A percentile compares a stretch with the other conserved stretches of the same genome.
These are phyloP conservation scores for Priocnemis perturbator DNA, from an alignment of 2,888 invertebrate species.

Conservation along the genomic window DNA sequence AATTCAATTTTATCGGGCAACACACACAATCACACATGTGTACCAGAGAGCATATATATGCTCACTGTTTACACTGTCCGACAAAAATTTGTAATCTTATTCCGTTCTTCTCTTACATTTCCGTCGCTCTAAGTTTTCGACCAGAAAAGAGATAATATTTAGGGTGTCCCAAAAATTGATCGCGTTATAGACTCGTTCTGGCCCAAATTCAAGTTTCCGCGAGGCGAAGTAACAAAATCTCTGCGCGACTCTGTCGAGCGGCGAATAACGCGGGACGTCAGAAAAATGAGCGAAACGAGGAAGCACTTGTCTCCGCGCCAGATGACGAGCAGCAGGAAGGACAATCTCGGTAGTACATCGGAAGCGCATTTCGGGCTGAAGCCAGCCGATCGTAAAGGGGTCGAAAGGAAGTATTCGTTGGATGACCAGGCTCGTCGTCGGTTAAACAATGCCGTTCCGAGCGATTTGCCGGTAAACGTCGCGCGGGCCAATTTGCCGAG, in stretches of 20 bases:
- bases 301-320: constrained; percentile 5
- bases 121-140: too few relatives aligned
- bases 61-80: too few relatives aligned
- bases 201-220: too few relatives aligned
- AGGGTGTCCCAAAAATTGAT: too few relatives aligned
- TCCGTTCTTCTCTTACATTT: too few relatives aligned
- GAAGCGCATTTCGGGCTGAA: constrained; percentile 25
- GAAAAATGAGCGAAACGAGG: neutral
- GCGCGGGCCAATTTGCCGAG: constrained; percentile 70
- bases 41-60: too few relatives aligned
- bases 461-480: constrained; percentile 71
- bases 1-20: too few relatives aligned
- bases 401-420: constrained; percentile 61
- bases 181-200: neutral
- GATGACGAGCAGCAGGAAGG: neutral
- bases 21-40: too few relatives aligned
- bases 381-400: constrained; percentile 56
- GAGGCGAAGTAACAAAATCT: neutral
- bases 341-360: constrained; percentile 6
- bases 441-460: constrained; percentile 74
- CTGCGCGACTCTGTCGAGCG: neutral
- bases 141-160: too few relatives aligned
- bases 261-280: too few relatives aligned
- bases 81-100: too few relatives aligned
- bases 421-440: constrained; percentile 69